Evolutionary conservation across 2,797 vertebrate genomes (phyloP), one percentile per base, ranked within the genome.

Genomic region (Sebastes ruberrimus): DNA sequence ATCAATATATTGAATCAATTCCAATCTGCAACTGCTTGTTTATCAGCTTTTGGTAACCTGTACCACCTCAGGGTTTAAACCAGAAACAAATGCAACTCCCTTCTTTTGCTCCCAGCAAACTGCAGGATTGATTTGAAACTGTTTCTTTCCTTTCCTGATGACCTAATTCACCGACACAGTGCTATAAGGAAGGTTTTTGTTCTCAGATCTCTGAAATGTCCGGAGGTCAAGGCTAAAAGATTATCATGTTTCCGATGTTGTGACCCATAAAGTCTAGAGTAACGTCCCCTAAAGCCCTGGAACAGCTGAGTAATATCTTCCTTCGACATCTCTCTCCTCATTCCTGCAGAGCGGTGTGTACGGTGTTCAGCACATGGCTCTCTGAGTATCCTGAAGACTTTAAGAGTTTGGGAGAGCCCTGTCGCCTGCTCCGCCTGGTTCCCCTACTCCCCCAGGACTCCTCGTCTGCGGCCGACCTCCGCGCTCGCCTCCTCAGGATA

Each of bases 311-410:
- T 70, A 2, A 18, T 13, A 9, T 57, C 13, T 59, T 53, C 10
- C 16, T 2, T 42, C 13, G 22, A 22, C 33, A 4, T 30, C 57
- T 53, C 13, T 64, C 20, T 56, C 11, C n/a, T 49, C 6, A 0
- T 76, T 62, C 53, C 46, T 79, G 71, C 92, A 98, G 97, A 83
- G 95, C 96, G 1, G 95, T 97, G 90, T 95, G 95, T 11, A 96
- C 94, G 0, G 95, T 98, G 61, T 96, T 98, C 80, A 96, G 94
- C 83, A 95, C 93, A 4, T 98, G 97, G 97, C 91, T 98, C 88
- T 93, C 95, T 0, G 96, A 97, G 88, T 97, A 97, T 88, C 96
- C 97, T 0, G 96, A 97, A 67, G 97, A 98, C 91, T 98, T 98
- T 63, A 82, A 25, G 70, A 82, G 87, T 13, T 73, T 96, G 87